Base-by-base conservation (phyloP, 2,113 vertebrate species). In the Callipepla squamata region DNA sequence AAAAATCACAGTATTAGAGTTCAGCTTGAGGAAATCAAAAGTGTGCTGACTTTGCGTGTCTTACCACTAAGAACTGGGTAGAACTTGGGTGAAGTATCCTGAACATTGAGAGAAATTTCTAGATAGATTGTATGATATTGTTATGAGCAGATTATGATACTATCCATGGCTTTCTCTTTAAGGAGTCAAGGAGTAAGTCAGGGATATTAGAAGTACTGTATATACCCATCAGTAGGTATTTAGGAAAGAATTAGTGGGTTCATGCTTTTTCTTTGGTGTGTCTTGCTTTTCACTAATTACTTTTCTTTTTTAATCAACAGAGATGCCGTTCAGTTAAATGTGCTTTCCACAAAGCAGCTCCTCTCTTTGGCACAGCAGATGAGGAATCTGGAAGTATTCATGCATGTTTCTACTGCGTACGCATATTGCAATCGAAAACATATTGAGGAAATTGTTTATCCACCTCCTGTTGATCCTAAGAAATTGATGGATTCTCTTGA, bases 401-500 rank as follows among this genome's bases (percentile, higher is more conserved):
- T 98, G 92, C 99, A 99, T 15, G 93, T 99, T 79, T 99, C 99
- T n/a, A 99, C 99, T 6, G 99, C 99, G 21, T 99, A 99, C 38
- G 99, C 99, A n/a, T 98, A 99, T 83, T 99, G 99, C 94, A 98
- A 99, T 97, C 97, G 97, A 22, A 98, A 99, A 88, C 98, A 99
- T 85, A 99, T 99, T 38, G 99, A 99, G 76, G 99, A 99, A 95
- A 70, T 98, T 0, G 96, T 99, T 51, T 99, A 99, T 95, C 98
- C 98, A 15, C 99, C 99, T 18, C 98, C 99, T 15, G 97, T 99
- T 40, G 99, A 99, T 97, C 99, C 99, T 96, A 98, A 95, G 96
- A 99, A 98, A 83, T 98, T 99, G 76, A 99, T 99, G 48, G 99
- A 99, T 89, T 98, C 98, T 63, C 97, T 99, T n/a, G 98, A 98